Percentiles rank a stretch among this genome's conserved stretches.
Conservation (phyloP, 2,888 invertebrate genomes). For the Ecliptopera silaceata region DNA sequence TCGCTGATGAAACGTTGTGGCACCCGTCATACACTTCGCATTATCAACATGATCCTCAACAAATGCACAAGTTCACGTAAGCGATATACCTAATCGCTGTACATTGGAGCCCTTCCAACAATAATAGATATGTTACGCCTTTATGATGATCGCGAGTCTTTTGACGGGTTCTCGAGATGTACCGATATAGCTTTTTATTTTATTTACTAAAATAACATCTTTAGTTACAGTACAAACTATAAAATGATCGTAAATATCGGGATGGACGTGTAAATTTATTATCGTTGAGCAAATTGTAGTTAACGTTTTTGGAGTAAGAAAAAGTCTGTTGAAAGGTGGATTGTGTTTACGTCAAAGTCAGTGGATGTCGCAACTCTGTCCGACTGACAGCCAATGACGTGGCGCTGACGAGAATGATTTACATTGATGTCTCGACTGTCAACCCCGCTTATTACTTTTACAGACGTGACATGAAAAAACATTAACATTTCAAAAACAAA, state of each 20-base stretch:
- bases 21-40: conserved; percentile 38
- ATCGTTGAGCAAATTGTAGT: conserved; percentile 54
- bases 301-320: conserved; percentile 35
- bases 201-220: conserved; percentile 74
- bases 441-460: conserved; percentile 36
- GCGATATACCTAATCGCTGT: conserved; percentile 43
- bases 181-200: conserved; percentile 51
- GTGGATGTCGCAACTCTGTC: conserved; percentile 35
- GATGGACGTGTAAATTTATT: conserved; percentile 56
- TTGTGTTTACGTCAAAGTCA: conserved; percentile 44
- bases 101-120: conserved; percentile 67
- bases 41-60: conserved; percentile 33
- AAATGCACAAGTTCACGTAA: conserved; percentile 5
- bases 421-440: conserved; percentile 40
- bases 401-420: conserved; percentile 43
- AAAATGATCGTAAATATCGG: conserved; percentile 61
- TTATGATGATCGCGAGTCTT: conserved; percentile 56
- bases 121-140: conserved; percentile 57
- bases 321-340: conserved; percentile 34
- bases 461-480: conserved; percentile 22
- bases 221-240: conserved; percentile 60
- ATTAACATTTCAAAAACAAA: conserved; percentile 16
- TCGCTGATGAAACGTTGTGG: conserved; percentile 67
- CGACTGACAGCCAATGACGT: conserved; percentile 29
- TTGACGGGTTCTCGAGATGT: conserved; percentile 45